Evolutionary conservation across 2,888 invertebrate species (phyloP).

Genomic region (Caenorhabditis sp.): DNA sequence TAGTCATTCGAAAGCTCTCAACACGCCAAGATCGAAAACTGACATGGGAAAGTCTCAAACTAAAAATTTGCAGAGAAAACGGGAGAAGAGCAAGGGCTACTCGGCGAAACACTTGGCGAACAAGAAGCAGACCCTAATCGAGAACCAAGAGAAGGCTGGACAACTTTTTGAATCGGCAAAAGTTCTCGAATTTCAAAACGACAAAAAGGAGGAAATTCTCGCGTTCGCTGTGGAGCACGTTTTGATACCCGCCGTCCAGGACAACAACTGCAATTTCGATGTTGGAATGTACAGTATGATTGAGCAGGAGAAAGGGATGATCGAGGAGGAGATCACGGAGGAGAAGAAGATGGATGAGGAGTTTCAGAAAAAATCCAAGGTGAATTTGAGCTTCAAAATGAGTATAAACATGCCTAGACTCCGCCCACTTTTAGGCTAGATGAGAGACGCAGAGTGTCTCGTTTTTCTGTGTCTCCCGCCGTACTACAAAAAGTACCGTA

Average conservation of each 20-base stretch:
- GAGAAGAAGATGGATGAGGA: not conserved
- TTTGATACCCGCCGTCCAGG: not conserved
- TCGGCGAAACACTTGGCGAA: not conserved
- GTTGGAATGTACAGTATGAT: not conserved
- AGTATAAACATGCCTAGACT: too few relatives aligned
- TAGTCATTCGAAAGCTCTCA: not conserved
- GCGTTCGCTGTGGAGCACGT: not conserved
- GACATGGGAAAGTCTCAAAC: not conserved
- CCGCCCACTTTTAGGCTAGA: too few relatives aligned
- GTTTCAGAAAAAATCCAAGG: not conserved
- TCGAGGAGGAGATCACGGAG: not conserved
- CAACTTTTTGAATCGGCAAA: not conserved
- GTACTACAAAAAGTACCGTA: too few relatives aligned
- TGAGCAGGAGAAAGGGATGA: not conserved
- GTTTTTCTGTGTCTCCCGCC: too few relatives aligned
- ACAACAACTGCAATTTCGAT: not conserved
- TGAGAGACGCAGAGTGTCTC: too few relatives aligned
- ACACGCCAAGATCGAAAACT: not conserved
- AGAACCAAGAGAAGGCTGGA: not conserved
- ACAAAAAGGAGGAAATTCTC: not conserved
- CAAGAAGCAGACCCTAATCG: not conserved
- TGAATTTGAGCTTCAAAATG: too few relatives aligned
- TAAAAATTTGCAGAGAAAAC: not conserved
- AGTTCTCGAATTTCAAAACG: not conserved
- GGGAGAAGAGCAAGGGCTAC: not conserved